Evolutionary conservation across 2,888 invertebrate genomes (phyloP), one percentile per base, ranked within the genome.

Genomic region (Ellobium chinense): DNA sequence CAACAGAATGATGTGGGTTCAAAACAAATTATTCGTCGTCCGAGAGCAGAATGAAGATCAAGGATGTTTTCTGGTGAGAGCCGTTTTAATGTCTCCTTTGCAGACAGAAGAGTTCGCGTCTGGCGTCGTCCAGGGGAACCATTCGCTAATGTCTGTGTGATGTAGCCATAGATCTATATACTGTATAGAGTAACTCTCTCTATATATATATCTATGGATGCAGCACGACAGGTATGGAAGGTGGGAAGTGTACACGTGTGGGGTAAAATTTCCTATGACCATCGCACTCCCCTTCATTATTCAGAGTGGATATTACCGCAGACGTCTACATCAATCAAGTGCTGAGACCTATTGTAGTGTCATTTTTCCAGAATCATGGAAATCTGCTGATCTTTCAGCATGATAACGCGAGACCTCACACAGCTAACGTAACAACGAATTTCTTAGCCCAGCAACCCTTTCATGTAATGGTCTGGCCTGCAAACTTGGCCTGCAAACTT

Each of bases 191-290:
- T n/a, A n/a, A n/a, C n/a, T n/a, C n/a, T n/a, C n/a, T n/a, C n/a
- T n/a, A n/a, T n/a, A n/a, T n/a, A n/a, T n/a, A n/a, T n/a, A n/a
- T n/a, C n/a, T n/a, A n/a, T n/a, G n/a, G n/a, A n/a, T 27, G 18
- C 69, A 36, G 46, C 69, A 69, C 24, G 37, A 69, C 69, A 36
- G 24, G 36, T 69, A 39, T 39, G 69, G 69, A n/a, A 39, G 69
- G n/a, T n/a, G 7, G 69, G 69, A 36, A 69, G 39, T 27, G 39
- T 69, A 12, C 69, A 69, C 24, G 69, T 21, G 4, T 36, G 69
- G 69, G 39, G 21, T 69, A 39, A 14, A 21, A 21, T 37, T 27
- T 39, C 39, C 21, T 46, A 46, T 18, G 18, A 7, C 18, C 46
- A 46, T 12, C 18, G 46, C 46, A 46, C 46, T 46, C 46, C 37